These are phyloP conservation scores for Drosophila stalkeri DNA, from an alignment of 2,888 invertebrate genomes.

Conservation along the genomic window DNA sequence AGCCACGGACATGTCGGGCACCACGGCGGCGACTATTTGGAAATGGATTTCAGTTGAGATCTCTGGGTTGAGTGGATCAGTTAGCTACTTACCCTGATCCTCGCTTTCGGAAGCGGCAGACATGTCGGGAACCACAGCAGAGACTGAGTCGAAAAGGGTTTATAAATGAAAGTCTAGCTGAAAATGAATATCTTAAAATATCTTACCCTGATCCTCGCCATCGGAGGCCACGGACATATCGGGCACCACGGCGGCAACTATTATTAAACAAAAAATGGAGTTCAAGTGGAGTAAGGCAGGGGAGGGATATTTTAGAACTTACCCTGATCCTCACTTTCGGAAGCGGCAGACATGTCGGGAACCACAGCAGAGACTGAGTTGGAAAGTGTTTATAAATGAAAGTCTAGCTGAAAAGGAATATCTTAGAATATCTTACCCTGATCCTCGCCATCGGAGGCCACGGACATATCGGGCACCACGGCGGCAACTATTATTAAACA, in stretches of 20 bases:
- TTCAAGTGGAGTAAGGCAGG: neutral
- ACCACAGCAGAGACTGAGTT: neutral
- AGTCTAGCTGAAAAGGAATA: no score
- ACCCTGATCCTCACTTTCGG: conserved; percentile 23
- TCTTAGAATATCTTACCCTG: conserved; percentile 5
- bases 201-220: conserved; percentile 19
- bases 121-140: conserved; percentile 38
- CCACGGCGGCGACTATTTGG: conserved; percentile 20
- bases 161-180: no score
- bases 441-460: conserved; percentile 25
- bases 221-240: conserved; percentile 21
- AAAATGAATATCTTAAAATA: no score
- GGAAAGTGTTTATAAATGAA: neutral
- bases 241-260: neutral
- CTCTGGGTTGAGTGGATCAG: neutral
- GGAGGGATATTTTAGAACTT: no score
- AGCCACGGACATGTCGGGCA: conserved; percentile 65
- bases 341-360: conserved; percentile 44
- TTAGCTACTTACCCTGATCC: conserved; percentile 4
- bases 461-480: neutral
- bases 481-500: neutral
- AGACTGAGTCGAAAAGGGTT: neutral
- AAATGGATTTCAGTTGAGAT: neutral
- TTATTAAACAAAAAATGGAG: neutral
- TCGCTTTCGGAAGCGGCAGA: conserved; percentile 33